Conservation (phyloP, 2,888 invertebrate genomes). For the Raillietiella orientalis region DNA sequence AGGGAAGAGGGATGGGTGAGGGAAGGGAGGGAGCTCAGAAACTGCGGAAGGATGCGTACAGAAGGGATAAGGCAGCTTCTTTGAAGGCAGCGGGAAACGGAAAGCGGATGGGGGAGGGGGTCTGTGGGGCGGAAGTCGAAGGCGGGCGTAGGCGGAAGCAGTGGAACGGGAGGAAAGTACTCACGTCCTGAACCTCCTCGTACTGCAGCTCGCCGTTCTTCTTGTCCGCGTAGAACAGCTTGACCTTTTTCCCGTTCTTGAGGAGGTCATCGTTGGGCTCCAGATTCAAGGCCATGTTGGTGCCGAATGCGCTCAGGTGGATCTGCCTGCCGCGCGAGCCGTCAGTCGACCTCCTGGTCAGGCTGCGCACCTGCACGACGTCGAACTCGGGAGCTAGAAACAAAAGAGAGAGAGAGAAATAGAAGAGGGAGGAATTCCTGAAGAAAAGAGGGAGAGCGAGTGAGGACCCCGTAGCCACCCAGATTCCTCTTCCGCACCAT, state of each 20-base stretch:
- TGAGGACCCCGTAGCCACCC: no score
- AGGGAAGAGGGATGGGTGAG: no score
- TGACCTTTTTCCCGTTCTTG: conserved; percentile 30
- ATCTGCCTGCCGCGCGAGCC: conserved; percentile 5
- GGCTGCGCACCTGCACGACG: conserved; percentile 26
- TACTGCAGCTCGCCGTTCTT: conserved; percentile 30
- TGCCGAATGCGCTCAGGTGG: conserved; percentile 43
- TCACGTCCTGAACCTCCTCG: conserved; percentile 37
- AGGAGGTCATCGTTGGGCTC: conserved; percentile 42
- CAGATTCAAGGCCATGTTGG: conserved; percentile 32
- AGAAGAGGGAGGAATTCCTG: no score
- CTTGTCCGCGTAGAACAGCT: conserved; percentile 44
- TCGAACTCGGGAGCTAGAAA: conserved; percentile 44
- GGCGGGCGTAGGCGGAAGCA: no score
- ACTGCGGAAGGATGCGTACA: no score
- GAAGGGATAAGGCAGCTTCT: no score
- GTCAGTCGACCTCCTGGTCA: conserved; percentile 7
- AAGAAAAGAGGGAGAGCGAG: no score
- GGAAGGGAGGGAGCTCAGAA: no score
- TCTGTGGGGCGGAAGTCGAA: no score
- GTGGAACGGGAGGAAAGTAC: conserved; percentile 10
- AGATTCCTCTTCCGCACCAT: no score
- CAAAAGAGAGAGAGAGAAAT: background rate
- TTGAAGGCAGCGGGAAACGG: no score
- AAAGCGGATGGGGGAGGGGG: no score